Base-by-base conservation (phyloP, 2,888 invertebrate genomes). In the Orthonychiurus folsomi region DNA sequence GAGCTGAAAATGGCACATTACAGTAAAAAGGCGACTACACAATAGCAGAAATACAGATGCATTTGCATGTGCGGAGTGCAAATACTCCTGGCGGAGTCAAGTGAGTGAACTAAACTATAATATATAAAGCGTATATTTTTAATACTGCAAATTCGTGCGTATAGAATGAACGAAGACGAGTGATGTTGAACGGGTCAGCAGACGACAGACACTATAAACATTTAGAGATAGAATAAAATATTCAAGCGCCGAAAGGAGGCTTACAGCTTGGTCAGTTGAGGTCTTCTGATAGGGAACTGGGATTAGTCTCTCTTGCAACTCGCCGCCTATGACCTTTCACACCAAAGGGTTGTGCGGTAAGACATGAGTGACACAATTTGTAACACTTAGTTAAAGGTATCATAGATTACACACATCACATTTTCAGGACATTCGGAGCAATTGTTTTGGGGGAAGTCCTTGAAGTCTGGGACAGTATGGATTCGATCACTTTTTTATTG, bases 181-280 rank as follows among this genome's bases (percentile, higher is more conserved):
- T 37, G 37, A 37, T 37, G 37, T 37, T 37, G 37, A 37, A 37
- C 37, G 37, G 37, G 37, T 37, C 55, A 61, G n/a, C 5, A 23
- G 55, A 59, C 25, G 52, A 21, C 27, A 27, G 21, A 59, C 25
- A n/a, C n/a, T n/a, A n/a, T n/a, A n/a, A 61, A 28, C 55, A 56
- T 27, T 28, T 47, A 56, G 56, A 63, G 62, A 59, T 23, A 61
- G 52, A 56, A 57, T 58, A 64, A 64, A 63, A 66, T 60, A 63
- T 63, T 62, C 63, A 65, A 63, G 67, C 65, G 63, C 61, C 63
- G 64, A 67, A 82, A 83, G 84, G 84, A 83, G 82, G 88, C 95
- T 95, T 95, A 95, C 95, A 92, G 94, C 94, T 90, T 95, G 95
- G 86, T 95, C 95, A 84, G 94, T 95, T 83, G 93, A 93, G 83